Evolutionary conservation across 1,140 invertebrate species (phyloP), one percentile per base, ranked within the genome.

Genomic region (Drosophila jambulina): DNA sequence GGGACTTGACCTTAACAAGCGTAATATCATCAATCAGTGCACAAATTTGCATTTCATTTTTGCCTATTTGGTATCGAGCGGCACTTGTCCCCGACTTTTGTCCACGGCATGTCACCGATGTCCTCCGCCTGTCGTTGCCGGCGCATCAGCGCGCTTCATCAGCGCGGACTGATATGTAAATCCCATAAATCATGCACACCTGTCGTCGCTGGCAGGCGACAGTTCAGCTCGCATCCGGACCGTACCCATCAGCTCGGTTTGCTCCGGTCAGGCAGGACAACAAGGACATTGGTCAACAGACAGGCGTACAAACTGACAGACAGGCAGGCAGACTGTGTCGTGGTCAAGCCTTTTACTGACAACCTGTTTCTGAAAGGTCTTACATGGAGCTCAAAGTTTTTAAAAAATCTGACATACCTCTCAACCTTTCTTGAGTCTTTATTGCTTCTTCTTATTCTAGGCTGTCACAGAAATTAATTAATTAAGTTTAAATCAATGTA

Each of bases 141-240:
- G 80, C 78, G 85, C 80, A 84, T 84, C 85, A 84, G 71, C 74
- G 78, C 77, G 84, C 84, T 88, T 88, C 84, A 88, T 88, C 84
- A 78, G 84, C 65, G 69, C 78, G 23, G 19, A 83, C 81, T 90
- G 85, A 88, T 90, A 88, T 88, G 85, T 90, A 90, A 88, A 88
- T 90, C 78, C 79, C 85, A 88, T 88, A 90, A 90, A 88, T 88
- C 85, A 88, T 90, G 85, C 85, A 88, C 85, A 88, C 85, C 85
- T 88, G 85, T 88, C 85, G 85, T 68, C 81, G 81, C 78, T 84
- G 84, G 69, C 79, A 86, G 54, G 49, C 62, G 70, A 78, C 83
- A 76, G 79, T 46, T 67, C 59, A 46, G 61, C 27, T 67, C 65
- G 54, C 65, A 42, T 60, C 6, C 51, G 19, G 23, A 34, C 53